Percentiles rank a stretch among this genome's conserved stretches.
These are phyloP conservation scores for Pycnomerus fuliginosus DNA, from an alignment of 2,888 invertebrate species.

Conservation along the genomic window DNA sequence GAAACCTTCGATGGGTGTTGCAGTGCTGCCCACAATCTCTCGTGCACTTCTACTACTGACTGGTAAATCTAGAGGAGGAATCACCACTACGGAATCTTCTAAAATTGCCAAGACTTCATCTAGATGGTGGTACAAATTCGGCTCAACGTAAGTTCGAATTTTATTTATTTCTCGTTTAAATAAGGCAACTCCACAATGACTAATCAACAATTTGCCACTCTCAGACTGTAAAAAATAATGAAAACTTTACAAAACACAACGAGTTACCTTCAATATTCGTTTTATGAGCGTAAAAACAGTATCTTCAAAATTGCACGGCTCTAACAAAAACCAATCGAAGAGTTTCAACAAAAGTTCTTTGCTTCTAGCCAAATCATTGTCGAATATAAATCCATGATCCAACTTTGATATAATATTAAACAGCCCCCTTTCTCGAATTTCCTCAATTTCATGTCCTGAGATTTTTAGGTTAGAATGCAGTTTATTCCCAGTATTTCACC, in stretches of 20 bases:
- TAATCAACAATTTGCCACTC: slow-evolving; percentile 56
- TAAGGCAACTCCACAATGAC: slow-evolving; percentile 54
- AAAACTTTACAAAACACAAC: slow-evolving; percentile 1
- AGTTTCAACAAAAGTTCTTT: slow-evolving; percentile 61
- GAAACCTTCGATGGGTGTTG: slow-evolving; percentile 44
- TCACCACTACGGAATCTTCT: slow-evolving; percentile 45
- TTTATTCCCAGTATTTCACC: slow-evolving; percentile 1
- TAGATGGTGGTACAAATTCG: slow-evolving; percentile 49
- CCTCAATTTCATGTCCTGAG: slow-evolving; percentile 49
- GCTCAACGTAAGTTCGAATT: slow-evolving; percentile 52
- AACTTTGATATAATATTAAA: slow-evolving; percentile 58
- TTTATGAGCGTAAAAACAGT: slow-evolving; percentile 61
- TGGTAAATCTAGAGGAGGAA: slow-evolving; percentile 52
- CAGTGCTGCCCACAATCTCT: slow-evolving; percentile 36
- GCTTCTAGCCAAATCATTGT: slow-evolving; percentile 61
- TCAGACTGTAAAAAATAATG: slow-evolving; percentile 53
- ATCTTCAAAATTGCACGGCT: slow-evolving; percentile 57
- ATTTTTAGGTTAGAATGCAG: slow-evolving; percentile 19
- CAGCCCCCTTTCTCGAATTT: slow-evolving; percentile 51
- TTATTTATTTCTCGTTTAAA: slow-evolving; percentile 52
- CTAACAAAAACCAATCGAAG: slow-evolving; percentile 63
- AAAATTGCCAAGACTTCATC: slow-evolving; percentile 55
- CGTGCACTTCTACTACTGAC: slow-evolving; percentile 42
- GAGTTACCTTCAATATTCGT: slow-evolving; percentile 57
- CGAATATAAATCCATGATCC: slow-evolving; percentile 61